phyloP scores from a whole-genome alignment of 2,113 vertebrate genomes.

The Mobula hypostoma region DNA sequence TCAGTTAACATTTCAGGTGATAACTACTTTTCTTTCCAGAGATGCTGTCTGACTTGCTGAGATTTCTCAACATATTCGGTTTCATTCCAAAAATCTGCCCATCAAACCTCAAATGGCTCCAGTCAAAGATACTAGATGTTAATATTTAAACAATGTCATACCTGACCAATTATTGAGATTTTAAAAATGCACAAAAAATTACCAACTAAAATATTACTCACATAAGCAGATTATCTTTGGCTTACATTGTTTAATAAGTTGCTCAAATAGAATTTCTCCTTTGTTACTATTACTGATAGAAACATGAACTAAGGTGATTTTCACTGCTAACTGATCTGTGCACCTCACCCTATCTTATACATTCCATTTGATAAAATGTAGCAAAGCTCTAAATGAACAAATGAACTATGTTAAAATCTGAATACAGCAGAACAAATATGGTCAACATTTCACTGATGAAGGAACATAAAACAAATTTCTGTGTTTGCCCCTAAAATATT shows the following conservation, averaged over 20 bases:
- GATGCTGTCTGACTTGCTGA: too few relatives aligned
- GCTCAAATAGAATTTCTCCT: background rate
- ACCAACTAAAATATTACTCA: background rate
- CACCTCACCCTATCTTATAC: background rate
- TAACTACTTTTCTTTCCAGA: too few relatives aligned
- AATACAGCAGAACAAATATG: background rate
- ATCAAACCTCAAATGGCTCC: background rate
- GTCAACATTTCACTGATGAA: background rate
- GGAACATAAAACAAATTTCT: background rate
- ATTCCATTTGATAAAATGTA: background rate
- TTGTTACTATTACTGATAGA: background rate
- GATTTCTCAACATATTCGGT: too few relatives aligned
- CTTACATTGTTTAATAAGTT: background rate
- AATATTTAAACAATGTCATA: background rate
- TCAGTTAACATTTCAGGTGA: too few relatives aligned
- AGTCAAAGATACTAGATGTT: background rate
- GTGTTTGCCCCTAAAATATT: background rate
- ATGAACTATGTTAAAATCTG: background rate
- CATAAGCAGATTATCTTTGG: background rate
- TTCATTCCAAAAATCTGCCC: background rate
- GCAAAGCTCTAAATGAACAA: background rate
- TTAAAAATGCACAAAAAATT: background rate
- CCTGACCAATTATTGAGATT: background rate
- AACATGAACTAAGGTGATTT: background rate
- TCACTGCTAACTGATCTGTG: background rate